Base-by-base conservation (phyloP, 2,797 vertebrate species). In the Enteromius mattozi region DNA sequence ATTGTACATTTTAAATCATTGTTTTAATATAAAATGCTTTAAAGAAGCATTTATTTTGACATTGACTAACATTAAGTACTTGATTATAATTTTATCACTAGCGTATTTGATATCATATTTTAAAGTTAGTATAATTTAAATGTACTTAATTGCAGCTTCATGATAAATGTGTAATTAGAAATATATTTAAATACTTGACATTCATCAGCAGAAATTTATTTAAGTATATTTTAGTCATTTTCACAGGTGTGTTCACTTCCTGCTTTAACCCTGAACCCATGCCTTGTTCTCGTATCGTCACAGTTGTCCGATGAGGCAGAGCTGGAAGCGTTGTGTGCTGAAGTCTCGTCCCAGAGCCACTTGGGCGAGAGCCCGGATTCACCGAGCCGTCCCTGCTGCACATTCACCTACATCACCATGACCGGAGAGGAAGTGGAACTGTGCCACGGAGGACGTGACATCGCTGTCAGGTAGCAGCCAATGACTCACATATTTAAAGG, bases 361-460 rank as follows among this genome's bases (percentile, higher is more conserved):
- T 95, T 95, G 0, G 95, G 95, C 0, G 98, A 99, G 94, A 99
- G 98, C 88, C 98, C 98, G 0, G 98, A 99, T 83, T 96, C 97
- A 0, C 98, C 98, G 49, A 96, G 92, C 92, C 95, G 97, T 49
- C 97, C 98, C 0, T 97, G 96, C 94, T 99, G 98, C 93, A 97
- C 96, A 47, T 99, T 99, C 91, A 99, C 96, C 80, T 99, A 99
- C 87, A 78, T 95, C 91, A 97, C 96, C 21, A 97, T 99, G 97
- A 96, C 95, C 0, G 97, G 98, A 4, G 97, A 99, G 76, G 98
- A 99, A 77, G 97, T 98, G 93, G 98, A 99, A 91, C 96, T 99
- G 27, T 99, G 98, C 88, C 94, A 96, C 76, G 94, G 95, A 0
- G 98, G 98, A 70, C 94, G 94, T 76, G 95, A 95, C 94, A 94